Evolutionary conservation across 2,113 vertebrate genomes (phyloP), one percentile per base, ranked within the genome.

Genomic region (Ictalurus furcatus): DNA sequence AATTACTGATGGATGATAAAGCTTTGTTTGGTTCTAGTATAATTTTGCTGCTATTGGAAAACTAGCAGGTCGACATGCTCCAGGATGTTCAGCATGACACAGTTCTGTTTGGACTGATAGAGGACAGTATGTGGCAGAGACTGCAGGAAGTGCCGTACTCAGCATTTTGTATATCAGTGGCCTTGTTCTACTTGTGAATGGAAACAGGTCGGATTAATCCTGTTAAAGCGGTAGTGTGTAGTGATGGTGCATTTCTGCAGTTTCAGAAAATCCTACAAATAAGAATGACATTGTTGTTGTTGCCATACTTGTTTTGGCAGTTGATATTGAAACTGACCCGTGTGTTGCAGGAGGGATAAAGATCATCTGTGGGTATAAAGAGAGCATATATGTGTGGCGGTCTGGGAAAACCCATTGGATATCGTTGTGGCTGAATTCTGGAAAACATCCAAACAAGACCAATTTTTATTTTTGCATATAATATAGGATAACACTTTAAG

Each of bases 111-210:
- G 40, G 30, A 82, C 80, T 59, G 80, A 82, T 82, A 82, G 54
- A 81, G 52, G 54, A 37, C 80, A 58, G 54, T 19, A 34, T 59
- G 80, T 58, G 80, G 30, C n/a, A 37, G 80, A 81, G 48, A 30
- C 28, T n/a, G 56, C n/a, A 59, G 80, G 34, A 59, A 23, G 52
- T 52, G 48, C 11, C 30, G 0, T 37, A 34, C 19, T 58, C 48
- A 37, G 85, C 52, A 13, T 56, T 44, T 30, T 71, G 48, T n/a
- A 59, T 13, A 37, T 59, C 69, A 34, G 3, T 17, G 34, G 25
- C 69, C 69, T 40, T 85, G 65, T 73, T 73, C 84, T 85, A 34
- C 30, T 85, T 73, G 48, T 71, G 78, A 80, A 80, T 56, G 30
- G 56, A 83, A 59, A 83, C 56, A 83, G 34, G 30, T 40, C 12